Evolutionary conservation across 2,113 vertebrate species (phyloP).

Genomic region (Lontra canadensis): DNA sequence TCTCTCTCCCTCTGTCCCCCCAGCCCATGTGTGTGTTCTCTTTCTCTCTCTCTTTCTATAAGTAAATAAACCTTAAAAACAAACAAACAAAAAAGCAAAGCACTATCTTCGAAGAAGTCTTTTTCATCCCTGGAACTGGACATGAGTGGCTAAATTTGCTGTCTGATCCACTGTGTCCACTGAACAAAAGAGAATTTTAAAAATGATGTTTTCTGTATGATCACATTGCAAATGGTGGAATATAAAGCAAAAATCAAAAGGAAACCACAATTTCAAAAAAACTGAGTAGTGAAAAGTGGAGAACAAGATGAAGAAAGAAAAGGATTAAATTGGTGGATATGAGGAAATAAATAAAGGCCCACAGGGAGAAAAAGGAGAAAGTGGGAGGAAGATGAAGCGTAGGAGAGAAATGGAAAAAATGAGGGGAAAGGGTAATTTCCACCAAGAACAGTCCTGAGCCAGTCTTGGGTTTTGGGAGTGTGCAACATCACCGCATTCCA

Average conservation of each 20-base stretch:
- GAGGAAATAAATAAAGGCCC: accelerated
- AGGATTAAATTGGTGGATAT: background rate
- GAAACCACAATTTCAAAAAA: background rate
- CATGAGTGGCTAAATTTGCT: background rate
- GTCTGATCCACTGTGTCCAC: background rate
- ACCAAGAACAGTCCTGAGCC: background rate
- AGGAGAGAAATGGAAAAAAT: background rate
- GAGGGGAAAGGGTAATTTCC: background rate
- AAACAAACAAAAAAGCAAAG: background rate
- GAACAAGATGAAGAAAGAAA: background rate
- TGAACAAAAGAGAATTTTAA: background rate
- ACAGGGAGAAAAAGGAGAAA: background rate
- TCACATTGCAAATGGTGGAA: background rate
- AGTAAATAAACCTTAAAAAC: background rate
- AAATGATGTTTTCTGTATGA: background rate
- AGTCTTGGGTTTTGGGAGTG: background rate
- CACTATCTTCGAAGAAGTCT: background rate
- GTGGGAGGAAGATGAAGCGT: background rate
- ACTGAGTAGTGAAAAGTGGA: background rate
- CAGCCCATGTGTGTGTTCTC: background rate
- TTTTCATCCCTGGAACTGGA: background rate
- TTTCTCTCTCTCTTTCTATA: background rate
- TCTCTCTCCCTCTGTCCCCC: background rate
- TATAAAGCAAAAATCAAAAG: background rate
- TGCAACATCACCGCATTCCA: background rate